Base-by-base conservation (phyloP, 2,888 invertebrate genomes). In the Cremastobaeus sp. region DNA sequence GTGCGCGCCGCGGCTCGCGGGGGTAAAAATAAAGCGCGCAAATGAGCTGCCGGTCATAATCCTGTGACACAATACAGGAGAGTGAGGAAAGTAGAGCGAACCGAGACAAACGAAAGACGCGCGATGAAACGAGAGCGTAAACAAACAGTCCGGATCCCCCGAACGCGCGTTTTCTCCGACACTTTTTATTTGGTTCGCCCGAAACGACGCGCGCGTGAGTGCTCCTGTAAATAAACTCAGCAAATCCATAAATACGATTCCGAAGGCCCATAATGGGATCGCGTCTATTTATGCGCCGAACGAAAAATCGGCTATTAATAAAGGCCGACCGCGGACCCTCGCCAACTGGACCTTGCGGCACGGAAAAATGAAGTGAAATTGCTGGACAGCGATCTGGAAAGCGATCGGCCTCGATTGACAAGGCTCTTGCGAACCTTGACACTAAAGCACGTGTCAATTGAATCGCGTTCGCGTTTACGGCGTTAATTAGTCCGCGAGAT, bases 361-460 rank as follows among this genome's bases (percentile, higher is more conserved):
- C 21, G n/a, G 18, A 32, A 52, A 50, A 60, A 39, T n/a, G 45
- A 21, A 17, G n/a, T 39, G 15, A 71, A 64, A 64, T 34, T 32
- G 15, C 30, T 55, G 64, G 34, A 55, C 37, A 20, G 21, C 34
- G 48, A 57, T 62, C 41, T 55, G 55, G 30, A 71, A 71, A 71
- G 43, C 28, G 21, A 64, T 43, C 64, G 57, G 41, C 64, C 71
- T 64, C 50, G 71, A 37, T 64, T 21, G 43, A 57, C 52, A 64
- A 50, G 52, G 43, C 21, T 62, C 32, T 18, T 30, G 43, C 48
- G 28, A 59, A 64, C 71, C 71, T 71, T 64, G 71, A 71, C 64
- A 64, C 71, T 57, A 71, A 71, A 71, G 71, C 57, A 71, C 64
- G 57, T 71, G 64, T 64, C 64, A 71, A 64, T 57, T 30, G 64